These are phyloP conservation scores for Harpalus rubripes DNA, from an alignment of 2,888 invertebrate species.

Conservation along the genomic window DNA sequence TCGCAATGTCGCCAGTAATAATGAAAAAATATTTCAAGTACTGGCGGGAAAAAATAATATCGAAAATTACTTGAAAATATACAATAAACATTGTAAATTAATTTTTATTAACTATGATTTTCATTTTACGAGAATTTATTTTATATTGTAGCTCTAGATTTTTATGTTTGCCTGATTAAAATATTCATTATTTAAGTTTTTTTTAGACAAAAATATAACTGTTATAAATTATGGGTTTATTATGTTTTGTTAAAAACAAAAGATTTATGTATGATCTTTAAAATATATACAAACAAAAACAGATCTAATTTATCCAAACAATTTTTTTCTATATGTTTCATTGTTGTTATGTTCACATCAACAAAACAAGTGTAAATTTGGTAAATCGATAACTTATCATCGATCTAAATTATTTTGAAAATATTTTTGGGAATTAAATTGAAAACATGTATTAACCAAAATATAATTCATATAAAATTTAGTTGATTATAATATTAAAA, in stretches of 20 bases:
- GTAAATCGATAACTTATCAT: not conserved
- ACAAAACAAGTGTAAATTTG: not conserved
- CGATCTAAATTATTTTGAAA: not conserved
- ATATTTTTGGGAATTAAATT: slow-evolving; percentile 16
- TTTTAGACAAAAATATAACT: not conserved
- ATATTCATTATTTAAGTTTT: not conserved
- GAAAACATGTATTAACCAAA: not conserved
- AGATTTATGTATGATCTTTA: not conserved
- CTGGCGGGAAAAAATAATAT: no score
- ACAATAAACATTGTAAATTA: no score
- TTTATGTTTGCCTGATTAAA: not conserved
- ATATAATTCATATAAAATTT: slow-evolving; percentile 1
- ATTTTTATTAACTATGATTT: no score
- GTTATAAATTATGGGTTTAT: not conserved
- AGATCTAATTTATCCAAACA: not conserved
- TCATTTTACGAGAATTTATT: no score
- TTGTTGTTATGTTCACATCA: not conserved
- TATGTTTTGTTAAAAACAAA: not conserved
- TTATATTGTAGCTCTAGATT: not conserved
- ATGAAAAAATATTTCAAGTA: no score
- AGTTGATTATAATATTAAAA: not conserved
- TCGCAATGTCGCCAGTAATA: no score
- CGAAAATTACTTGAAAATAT: no score
- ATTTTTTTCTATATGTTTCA: not conserved
- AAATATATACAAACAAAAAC: not conserved